Evolutionary conservation across 2,113 vertebrate species (phyloP).

Genomic region (Cyrtonyx montezumae): DNA sequence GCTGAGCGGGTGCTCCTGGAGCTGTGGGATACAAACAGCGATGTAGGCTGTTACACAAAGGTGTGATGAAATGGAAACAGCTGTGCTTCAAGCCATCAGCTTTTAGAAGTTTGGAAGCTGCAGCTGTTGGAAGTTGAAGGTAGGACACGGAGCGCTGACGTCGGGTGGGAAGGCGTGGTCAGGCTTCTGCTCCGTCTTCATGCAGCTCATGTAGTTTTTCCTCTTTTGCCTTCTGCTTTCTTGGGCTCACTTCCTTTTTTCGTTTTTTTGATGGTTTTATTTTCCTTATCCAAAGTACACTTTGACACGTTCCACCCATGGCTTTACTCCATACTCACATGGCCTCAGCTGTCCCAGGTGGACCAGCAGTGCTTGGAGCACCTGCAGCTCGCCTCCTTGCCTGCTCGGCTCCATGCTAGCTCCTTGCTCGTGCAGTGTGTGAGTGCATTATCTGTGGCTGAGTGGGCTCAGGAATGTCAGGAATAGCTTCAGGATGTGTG

Average conservation of each 20-base stretch:
- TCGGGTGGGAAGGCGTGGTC: fast-evolving
- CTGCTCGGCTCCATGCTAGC: neutral
- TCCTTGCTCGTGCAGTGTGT: fast-evolving
- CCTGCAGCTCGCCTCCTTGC: fast-evolving
- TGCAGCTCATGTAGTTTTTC: neutral
- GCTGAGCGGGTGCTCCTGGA: fast-evolving
- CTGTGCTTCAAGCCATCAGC: too few relatives aligned
- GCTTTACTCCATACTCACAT: neutral
- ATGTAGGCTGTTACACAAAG: too few relatives aligned
- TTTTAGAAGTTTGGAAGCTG: neutral
- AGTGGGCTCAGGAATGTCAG: neutral
- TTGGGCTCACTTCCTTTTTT: neutral
- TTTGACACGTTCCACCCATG: neutral
- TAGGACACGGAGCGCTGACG: fast-evolving
- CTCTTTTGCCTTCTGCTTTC: neutral
- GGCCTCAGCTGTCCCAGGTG: neutral
- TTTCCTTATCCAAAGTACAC: neutral
- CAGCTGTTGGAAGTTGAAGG: neutral
- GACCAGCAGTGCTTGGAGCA: neutral
- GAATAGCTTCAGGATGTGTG: fast-evolving
- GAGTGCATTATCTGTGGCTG: fast-evolving
- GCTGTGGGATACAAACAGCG: neutral
- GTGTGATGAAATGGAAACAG: too few relatives aligned
- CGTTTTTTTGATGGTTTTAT: neutral
- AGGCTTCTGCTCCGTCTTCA: neutral